Conservation (phyloP, 23 tunicate genomes). For the Oikopleura albicans region DNA sequence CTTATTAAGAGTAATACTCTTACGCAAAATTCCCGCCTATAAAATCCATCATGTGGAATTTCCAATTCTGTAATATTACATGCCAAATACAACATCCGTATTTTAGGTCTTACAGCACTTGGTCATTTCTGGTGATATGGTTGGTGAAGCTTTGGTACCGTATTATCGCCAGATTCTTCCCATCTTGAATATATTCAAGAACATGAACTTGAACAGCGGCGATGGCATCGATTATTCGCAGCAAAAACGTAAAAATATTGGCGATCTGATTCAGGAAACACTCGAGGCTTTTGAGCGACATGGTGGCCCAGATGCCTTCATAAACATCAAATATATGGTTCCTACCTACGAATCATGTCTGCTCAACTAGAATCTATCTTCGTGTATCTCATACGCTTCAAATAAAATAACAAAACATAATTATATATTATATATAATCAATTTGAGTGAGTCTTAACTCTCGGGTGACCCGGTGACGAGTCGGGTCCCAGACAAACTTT, state of each 20-base stretch:
- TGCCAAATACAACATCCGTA: too few species aligned
- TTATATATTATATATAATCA: too few species aligned
- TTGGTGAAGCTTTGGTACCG: conserved; percentile 95
- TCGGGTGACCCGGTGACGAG: too few species aligned
- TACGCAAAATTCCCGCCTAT: too few species aligned
- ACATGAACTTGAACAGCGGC: conserved; percentile 39
- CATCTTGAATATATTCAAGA: conserved; percentile 88
- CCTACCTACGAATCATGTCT: conserved; percentile 99
- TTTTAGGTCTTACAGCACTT: conserved; percentile 60
- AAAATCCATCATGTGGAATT: too few species aligned
- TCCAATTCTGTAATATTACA: too few species aligned
- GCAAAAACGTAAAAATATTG: conserved; percentile 91
- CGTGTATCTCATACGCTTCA: too few species aligned
- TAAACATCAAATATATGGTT: conserved; percentile 98
- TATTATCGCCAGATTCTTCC: conserved; percentile 95
- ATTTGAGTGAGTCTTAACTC: too few species aligned
- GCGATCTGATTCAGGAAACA: conserved; percentile 88
- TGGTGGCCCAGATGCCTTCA: conserved; percentile 99
- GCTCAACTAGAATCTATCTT: conserved; percentile 71
- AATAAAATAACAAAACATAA: too few species aligned
- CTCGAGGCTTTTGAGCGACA: conserved; percentile 84
- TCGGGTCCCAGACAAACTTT: too few species aligned
- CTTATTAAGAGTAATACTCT: too few species aligned
- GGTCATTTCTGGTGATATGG: conserved; percentile 88
- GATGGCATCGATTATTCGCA: conserved; percentile 97